These are phyloP conservation scores for Phainopepla nitens DNA, from an alignment of 2,113 vertebrate species.

Conservation along the genomic window DNA sequence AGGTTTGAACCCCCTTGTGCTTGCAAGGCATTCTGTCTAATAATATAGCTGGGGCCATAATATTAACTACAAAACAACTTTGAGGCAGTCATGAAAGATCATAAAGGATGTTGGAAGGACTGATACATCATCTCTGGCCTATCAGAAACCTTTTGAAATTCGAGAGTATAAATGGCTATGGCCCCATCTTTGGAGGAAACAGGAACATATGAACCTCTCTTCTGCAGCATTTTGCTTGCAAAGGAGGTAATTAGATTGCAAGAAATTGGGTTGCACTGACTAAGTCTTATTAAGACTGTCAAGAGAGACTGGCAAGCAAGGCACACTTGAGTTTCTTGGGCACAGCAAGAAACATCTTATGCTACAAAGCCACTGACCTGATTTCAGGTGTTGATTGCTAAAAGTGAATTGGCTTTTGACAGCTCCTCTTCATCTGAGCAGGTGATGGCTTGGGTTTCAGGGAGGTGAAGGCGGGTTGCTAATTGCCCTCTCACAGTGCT, in stretches of 20 bases:
- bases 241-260: not conserved
- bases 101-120: not conserved
- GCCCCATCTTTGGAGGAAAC: not conserved
- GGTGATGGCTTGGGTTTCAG: not conserved
- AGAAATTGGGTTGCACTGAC: not conserved
- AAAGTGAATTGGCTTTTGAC: conserved; percentile 24
- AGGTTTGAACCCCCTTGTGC: not conserved
- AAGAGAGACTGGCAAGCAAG: not conserved
- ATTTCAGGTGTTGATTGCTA: not conserved
- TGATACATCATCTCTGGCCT: not conserved
- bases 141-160: not conserved
- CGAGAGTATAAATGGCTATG: not conserved
- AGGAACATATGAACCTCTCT: not conserved
- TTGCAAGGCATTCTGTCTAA: not conserved
- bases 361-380: not conserved
- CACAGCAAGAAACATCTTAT: not conserved
- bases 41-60: not conserved
- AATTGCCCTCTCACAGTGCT: not conserved
- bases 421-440: conserved; percentile 19
- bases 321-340: not conserved
- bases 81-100: not conserved
- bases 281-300: not conserved
- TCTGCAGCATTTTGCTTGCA: not conserved
- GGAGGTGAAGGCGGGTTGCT: not conserved
- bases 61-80: not conserved